These are phyloP conservation scores for Smittia sp. DNA, from an alignment of 2,888 invertebrate genomes.

Conservation along the genomic window DNA sequence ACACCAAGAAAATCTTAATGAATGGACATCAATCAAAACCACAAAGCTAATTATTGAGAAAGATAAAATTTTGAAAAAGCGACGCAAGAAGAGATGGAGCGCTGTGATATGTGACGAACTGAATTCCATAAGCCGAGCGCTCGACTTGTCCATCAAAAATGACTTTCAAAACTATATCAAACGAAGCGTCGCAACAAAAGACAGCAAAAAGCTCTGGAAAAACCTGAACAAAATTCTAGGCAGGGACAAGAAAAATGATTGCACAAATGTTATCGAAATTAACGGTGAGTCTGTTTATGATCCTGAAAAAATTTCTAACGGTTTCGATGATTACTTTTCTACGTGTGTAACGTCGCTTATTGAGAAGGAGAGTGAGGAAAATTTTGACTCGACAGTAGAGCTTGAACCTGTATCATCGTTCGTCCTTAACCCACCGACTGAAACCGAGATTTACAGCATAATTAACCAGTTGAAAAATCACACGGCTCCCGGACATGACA, in stretches of 20 bases:
- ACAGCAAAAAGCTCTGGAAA: not conserved
- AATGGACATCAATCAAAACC: not conserved
- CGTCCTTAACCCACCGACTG: not conserved
- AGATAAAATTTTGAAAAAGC: too few species aligned
- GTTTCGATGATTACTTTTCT: not conserved
- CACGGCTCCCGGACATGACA: not conserved
- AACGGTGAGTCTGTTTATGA: not conserved
- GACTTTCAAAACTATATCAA: not conserved
- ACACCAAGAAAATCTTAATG: not conserved
- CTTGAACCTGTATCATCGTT: not conserved
- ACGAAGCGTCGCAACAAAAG: not conserved
- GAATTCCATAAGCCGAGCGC: not conserved
- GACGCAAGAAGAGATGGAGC: not conserved
- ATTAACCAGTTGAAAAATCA: not conserved
- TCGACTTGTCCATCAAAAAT: not conserved
- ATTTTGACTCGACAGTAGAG: not conserved
- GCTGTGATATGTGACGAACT: not conserved
- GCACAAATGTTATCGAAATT: not conserved
- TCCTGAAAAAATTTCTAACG: not conserved
- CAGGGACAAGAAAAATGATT: too few species aligned
- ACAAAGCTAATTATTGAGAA: not conserved
- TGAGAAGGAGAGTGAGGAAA: not conserved
- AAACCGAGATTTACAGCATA: not conserved
- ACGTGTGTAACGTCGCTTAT: not conserved
- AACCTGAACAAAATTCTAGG: not conserved